Conservation (phyloP, 2,888 invertebrate species). For the Morinoia aosen region DNA sequence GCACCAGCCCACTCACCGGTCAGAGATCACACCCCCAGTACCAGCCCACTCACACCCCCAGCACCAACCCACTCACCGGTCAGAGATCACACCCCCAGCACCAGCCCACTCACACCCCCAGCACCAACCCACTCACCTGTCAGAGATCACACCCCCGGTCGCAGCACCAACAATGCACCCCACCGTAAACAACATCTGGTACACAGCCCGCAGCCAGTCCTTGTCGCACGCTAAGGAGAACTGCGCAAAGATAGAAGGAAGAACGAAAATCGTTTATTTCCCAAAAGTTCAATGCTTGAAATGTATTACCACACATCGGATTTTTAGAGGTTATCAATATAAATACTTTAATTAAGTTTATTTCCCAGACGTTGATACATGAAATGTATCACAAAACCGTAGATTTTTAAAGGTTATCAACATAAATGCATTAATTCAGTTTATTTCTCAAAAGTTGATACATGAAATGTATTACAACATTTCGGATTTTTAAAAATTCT, state of each 20-base stretch:
- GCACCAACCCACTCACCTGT: not conserved
- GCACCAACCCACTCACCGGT: too few relatives aligned
- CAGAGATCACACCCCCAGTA: not conserved
- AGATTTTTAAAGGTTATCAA: too few relatives aligned
- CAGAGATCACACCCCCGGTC: constrained; percentile 35
- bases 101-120: not conserved
- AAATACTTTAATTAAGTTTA: too few relatives aligned
- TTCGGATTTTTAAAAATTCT: too few relatives aligned
- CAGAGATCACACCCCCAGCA: not conserved
- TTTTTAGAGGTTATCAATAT: too few relatives aligned
- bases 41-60: too few relatives aligned
- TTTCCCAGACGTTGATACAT: too few relatives aligned
- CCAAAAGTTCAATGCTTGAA: not conserved
- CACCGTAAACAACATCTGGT: constrained; percentile 47
- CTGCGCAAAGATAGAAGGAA: not conserved
- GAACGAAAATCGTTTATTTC: not conserved
- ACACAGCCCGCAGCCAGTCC: constrained; percentile 25
- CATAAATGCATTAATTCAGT: too few relatives aligned
- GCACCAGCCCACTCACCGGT: not conserved
- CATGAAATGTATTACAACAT: too few relatives aligned
- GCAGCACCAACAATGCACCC: constrained; percentile 43
- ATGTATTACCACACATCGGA: too few relatives aligned
- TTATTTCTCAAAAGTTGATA: too few relatives aligned
- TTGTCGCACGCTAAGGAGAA: not conserved
- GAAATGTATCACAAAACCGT: too few relatives aligned